Base-by-base conservation (phyloP, 2,888 invertebrate species). In the Apodemia mormo region DNA sequence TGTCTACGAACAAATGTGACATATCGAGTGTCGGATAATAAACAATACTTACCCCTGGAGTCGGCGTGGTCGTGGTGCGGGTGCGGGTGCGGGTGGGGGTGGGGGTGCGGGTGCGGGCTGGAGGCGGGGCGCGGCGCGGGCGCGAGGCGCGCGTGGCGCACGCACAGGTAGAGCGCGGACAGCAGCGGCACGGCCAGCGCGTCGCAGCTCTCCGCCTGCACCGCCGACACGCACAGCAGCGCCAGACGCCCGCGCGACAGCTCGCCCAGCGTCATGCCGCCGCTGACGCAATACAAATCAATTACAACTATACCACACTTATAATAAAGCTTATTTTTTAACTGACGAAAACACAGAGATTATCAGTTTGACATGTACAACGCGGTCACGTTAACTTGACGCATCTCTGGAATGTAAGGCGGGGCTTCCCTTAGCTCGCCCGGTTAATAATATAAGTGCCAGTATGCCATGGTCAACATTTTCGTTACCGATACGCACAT, bases 131-230 rank as follows among this genome's bases (percentile, higher is more conserved):
- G 74, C 75, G 70, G 71, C 75, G 67, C 68, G 72, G 64, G 76
- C 71, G 76, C 92, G 76, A 56, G 56, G 56, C 29, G 56, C 22
- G 85, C 83, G 79, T 94, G 93, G 0, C 90, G 77, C 76, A 93
- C 92, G 77, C 92, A 92, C 72, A 93, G 79, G 75, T 93, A 92
- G 65, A 94, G 76, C 14, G 94, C 93, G 67, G 85, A 82, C 29
- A 94, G 85, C 45, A 94, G 81, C 68, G 93, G 93, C 74, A 88
- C 92, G 43, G 88, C 89, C 22, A 92, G 78, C 58, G 92, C 84
- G 71, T 89, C 92, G 0, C 82, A 81, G 43, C 83, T 78, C 76
- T 92, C 93, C 66, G 84, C 91, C 72, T 93, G 94, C 22, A 93
- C 93, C 0, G 89, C 94, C 6, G 88, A 82, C 72, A 93, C 92